phyloP scores from a whole-genome alignment of 2,888 invertebrate genomes.

The Baccha elongata region DNA sequence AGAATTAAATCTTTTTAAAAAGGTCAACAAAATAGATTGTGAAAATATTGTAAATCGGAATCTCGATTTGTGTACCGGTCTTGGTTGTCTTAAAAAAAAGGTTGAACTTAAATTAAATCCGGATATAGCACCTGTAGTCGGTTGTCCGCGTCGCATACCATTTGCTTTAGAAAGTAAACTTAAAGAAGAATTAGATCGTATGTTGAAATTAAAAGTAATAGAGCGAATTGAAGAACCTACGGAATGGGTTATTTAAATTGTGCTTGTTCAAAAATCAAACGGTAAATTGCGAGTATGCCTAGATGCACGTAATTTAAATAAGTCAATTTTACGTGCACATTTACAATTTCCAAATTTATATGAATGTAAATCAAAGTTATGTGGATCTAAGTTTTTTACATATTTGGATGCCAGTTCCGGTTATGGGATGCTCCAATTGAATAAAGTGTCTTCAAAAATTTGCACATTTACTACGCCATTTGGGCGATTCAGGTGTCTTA shows the following conservation, averaged over 20 bases:
- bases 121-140: background rate
- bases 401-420: constrained; percentile 50
- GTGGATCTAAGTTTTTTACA: constrained; percentile 40
- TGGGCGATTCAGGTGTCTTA: constrained; percentile 53
- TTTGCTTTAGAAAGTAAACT: background rate
- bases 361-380: constrained; percentile 38
- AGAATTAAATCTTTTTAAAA: background rate
- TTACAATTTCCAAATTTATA: constrained; percentile 43
- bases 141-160: background rate
- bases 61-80: background rate
- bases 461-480: constrained; percentile 72
- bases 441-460: constrained; percentile 62
- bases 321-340: constrained; percentile 24
- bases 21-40: background rate
- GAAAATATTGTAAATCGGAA: background rate
- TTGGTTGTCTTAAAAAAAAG: background rate
- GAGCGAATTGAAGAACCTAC: background rate
- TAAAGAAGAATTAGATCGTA: background rate
- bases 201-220: background rate
- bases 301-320: background rate
- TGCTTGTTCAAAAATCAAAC: background rate
- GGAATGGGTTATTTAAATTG: background rate
- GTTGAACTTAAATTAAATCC: background rate
- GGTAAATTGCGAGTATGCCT: background rate
- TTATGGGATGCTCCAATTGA: constrained; percentile 67